These are phyloP conservation scores for Stenchaetothrips biformis DNA, from an alignment of 2,888 invertebrate species.

Conservation along the genomic window DNA sequence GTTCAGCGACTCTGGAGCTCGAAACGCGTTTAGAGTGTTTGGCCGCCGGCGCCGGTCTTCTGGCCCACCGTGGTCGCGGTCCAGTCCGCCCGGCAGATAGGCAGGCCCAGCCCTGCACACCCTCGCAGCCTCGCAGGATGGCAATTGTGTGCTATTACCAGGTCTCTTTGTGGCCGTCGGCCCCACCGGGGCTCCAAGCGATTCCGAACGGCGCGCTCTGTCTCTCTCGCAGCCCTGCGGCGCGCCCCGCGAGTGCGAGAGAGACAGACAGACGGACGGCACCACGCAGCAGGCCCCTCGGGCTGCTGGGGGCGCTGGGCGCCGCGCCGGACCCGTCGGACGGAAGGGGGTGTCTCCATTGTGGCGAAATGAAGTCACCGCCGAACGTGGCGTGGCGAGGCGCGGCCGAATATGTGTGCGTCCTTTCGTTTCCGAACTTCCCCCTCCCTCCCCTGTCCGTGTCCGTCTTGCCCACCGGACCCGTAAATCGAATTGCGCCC, in stretches of 20 bases:
- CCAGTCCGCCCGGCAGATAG: background rate
- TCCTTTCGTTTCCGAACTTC: background rate
- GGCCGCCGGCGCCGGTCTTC: too few relatives aligned
- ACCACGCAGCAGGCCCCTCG: too few relatives aligned
- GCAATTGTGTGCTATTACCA: constrained; percentile 21
- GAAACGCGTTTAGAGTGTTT: too few relatives aligned
- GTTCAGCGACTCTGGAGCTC: too few relatives aligned
- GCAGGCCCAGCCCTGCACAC: background rate
- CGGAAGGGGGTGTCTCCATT: background rate
- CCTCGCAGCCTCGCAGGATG: background rate
- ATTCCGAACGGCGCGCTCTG: too few relatives aligned
- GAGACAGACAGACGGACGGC: too few relatives aligned
- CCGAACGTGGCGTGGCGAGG: background rate
- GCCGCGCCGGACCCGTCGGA: background rate
- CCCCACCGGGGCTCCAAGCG: background rate
- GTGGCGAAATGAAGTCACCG: constrained; percentile 15
- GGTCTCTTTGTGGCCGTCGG: constrained; percentile 14
- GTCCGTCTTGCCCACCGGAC: constrained; percentile 7
- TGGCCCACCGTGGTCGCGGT: too few relatives aligned
- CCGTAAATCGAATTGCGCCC: constrained; percentile 20
- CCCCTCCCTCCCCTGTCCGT: background rate
- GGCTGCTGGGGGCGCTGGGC: too few relatives aligned
- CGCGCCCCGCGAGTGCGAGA: background rate
- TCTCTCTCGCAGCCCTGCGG: background rate
- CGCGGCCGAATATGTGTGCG: background rate